Evolutionary conservation across 2,888 invertebrate species (phyloP).

Genomic region (Cantharis rufa): DNA sequence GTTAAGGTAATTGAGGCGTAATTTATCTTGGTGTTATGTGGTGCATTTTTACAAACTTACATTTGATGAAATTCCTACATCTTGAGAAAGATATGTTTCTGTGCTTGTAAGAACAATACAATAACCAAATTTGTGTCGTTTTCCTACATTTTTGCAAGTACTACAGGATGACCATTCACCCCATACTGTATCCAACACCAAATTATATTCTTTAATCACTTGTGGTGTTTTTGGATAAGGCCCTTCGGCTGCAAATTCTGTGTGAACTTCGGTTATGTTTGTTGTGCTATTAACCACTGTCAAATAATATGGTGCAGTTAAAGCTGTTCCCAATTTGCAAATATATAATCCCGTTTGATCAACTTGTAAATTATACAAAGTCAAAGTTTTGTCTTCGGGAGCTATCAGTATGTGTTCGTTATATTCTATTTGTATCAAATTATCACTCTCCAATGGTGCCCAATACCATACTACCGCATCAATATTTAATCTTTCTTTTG

Average conservation of each 20-base stretch:
- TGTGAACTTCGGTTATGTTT: constrained; percentile 40
- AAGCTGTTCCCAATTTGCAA: constrained; percentile 58
- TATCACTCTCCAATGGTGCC: constrained; percentile 38
- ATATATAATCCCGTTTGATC: constrained; percentile 62
- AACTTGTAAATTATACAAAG: constrained; percentile 58
- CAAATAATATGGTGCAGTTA: constrained; percentile 57
- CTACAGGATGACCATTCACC: constrained; percentile 69
- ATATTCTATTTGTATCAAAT: constrained; percentile 50
- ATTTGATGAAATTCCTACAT: neutral
- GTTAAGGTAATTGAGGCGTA: neutral
- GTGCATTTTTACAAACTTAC: neutral
- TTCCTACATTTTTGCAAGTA: constrained; percentile 63
- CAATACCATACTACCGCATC: constrained; percentile 59
- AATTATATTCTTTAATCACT: constrained; percentile 42
- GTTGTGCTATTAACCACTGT: constrained; percentile 59
- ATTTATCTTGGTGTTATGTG: neutral
- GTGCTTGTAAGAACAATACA: constrained; percentile 57
- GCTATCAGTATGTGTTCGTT: constrained; percentile 55
- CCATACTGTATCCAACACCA: constrained; percentile 63
- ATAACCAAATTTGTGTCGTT: constrained; percentile 62
- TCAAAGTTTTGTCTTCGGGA: constrained; percentile 56
- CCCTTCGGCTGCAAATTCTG: constrained; percentile 40
- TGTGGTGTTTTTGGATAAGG: constrained; percentile 48
- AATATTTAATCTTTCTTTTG: constrained; percentile 50
- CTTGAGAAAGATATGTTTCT: neutral